Evolutionary conservation across 2,113 vertebrate genomes (phyloP), one percentile per base, ranked within the genome.

Genomic region (Pelvicachromis taeniatus): DNA sequence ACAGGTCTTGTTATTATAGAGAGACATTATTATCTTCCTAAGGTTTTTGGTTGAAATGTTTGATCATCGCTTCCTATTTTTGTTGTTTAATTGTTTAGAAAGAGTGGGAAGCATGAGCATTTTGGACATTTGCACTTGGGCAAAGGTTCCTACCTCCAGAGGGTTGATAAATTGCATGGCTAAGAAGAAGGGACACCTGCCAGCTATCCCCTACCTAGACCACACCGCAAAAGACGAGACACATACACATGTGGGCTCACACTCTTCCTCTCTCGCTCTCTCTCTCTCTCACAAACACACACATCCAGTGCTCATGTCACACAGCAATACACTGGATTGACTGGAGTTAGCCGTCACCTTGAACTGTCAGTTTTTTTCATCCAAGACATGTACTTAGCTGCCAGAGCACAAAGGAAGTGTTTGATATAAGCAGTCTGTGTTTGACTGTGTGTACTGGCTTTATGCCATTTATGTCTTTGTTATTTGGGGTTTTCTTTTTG

Each of bases 151-250:
- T 78, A 89, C 91, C 94, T 92, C 93, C 88, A 91, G 89, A 78
- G 31, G 93, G 91, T 91, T 96, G 95, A 96, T 95, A 95, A 95
- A 96, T 96, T 95, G 94, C 90, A 88, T 83, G 78, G 54, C 88
- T 95, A 95, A 96, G 85, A 93, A 91, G 91, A 94, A 94, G 83
- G 92, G 95, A 96, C 95, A 95, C 91, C 91, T 94, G 90, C 95
- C 96, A 95, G 83, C 88, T 56, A 88, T 79, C 86, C 70, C 82
- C 86, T 87, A 77, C 86, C 80, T 83, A 40, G 85, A 70, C 52
- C 82, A 42, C 54, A 52, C 58, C 19, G 82, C 83, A 89, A 85
- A 91, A 88, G 75, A 90, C 53, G 59, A 85, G 23, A 78, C 75
- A 86, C 50, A 6, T 38, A 54, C 86, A 85, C 79, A 91, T 73